Evolutionary conservation across 2,888 invertebrate genomes (phyloP).

Genomic region (Sturmia bella): DNA sequence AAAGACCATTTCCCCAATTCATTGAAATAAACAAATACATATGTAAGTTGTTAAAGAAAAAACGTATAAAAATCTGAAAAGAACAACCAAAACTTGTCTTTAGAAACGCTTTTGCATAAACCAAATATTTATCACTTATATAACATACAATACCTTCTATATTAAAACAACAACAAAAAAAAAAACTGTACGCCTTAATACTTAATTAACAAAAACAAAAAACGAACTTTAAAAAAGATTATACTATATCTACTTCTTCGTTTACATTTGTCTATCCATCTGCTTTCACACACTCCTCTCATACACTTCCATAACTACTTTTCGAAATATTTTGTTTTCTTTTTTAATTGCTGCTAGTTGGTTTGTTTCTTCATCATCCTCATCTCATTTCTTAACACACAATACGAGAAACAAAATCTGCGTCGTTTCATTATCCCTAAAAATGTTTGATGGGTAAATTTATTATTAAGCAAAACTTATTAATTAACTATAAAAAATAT

Average conservation of each 20-base stretch:
- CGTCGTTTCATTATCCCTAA: conserved; percentile 54
- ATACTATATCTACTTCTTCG: conserved; percentile 42
- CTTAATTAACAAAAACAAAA: conserved; percentile 28
- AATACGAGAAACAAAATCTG: conserved; percentile 7
- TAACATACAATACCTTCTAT: conserved; percentile 53
- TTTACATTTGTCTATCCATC: neutral
- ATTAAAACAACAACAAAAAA: neutral
- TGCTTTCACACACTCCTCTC: neutral
- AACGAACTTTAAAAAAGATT: conserved; percentile 5
- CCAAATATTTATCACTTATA: conserved; percentile 65
- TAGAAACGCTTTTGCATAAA: conserved; percentile 69
- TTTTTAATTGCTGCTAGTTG: conserved; percentile 40
- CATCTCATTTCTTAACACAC: conserved; percentile 21
- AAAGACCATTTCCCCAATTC: conserved; percentile 30
- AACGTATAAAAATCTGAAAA: conserved; percentile 21
- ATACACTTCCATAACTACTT: neutral
- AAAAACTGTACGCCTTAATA: conserved; percentile 65
- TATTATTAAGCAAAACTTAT: conserved; percentile 55
- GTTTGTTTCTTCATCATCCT: conserved; percentile 1
- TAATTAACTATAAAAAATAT: conserved; percentile 38
- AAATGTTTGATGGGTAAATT: conserved; percentile 32
- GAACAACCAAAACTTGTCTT: conserved; percentile 45
- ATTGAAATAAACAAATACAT: conserved; percentile 49
- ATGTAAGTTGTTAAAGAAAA: conserved; percentile 56
- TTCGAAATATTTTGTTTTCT: neutral